These are phyloP conservation scores for Anolis carolinensis DNA, from an alignment of 2,113 vertebrate genomes.

Conservation along the genomic window DNA sequence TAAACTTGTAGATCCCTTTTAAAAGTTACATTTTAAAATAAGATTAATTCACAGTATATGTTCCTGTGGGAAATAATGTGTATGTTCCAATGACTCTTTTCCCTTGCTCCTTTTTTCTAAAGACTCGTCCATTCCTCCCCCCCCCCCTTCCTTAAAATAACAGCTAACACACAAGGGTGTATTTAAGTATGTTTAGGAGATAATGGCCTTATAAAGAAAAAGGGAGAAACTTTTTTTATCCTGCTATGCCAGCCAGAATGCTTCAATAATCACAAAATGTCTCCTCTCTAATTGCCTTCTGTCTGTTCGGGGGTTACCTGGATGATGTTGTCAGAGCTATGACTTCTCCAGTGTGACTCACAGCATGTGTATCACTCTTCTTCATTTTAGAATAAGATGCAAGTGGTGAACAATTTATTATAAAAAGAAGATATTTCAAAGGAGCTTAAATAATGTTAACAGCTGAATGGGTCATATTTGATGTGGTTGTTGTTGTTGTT, in stretches of 20 bases:
- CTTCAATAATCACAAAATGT: conserved; percentile 32
- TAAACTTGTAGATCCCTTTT: neutral
- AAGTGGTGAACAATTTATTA: conserved; percentile 36
- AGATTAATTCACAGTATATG: conserved; percentile 9
- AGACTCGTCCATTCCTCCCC: conserved; percentile 22
- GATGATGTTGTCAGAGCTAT: conserved; percentile 29
- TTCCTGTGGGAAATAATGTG: conserved; percentile 36
- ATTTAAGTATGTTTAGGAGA: conserved; percentile 51
- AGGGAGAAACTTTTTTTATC: conserved; percentile 25
- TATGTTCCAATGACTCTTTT: conserved; percentile 41
- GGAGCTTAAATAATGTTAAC: conserved; percentile 37
- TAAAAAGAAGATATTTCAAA: conserved; percentile 37
- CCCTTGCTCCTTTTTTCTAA: conserved; percentile 48
- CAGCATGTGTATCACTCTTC: conserved; percentile 41
- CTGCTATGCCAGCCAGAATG: conserved; percentile 32
- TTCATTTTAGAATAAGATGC: conserved; percentile 37
- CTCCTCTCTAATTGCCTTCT: conserved; percentile 25
- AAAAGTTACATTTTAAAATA: conserved; percentile 12
- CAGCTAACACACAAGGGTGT: conserved; percentile 14
- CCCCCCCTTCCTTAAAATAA: conserved; percentile 35
- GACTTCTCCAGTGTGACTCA: conserved; percentile 14
- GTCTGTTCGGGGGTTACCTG: conserved; percentile 16
- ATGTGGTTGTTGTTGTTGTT: conserved; percentile 2
- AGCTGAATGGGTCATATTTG: neutral
- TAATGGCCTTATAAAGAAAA: conserved; percentile 48